A percentile compares a stretch with the other conserved stretches of the same genome.
These are phyloP conservation scores for Masnerella sp. DNA, from an alignment of 2,888 invertebrate genomes.

Conservation along the genomic window DNA sequence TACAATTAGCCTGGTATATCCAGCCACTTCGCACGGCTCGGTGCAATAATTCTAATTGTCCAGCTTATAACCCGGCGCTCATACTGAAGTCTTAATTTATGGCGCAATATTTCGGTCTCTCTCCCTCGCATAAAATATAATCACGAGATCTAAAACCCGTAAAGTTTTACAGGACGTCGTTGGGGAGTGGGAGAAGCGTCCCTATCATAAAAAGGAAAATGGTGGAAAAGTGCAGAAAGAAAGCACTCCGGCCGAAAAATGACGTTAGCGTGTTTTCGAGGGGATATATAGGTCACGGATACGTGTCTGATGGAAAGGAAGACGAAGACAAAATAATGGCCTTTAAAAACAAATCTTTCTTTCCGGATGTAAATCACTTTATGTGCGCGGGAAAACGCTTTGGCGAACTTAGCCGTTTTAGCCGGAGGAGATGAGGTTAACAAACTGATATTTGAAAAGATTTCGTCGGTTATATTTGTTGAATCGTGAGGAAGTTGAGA, in stretches of 20 bases:
- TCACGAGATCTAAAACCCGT: slow-evolving; percentile 29
- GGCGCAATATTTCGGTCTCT: slow-evolving; percentile 16
- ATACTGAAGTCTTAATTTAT: slow-evolving; percentile 27
- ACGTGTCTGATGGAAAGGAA: slow-evolving; percentile 30
- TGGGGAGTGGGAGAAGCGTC: neutral
- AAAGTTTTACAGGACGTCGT: slow-evolving; percentile 11
- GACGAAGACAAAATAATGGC: slow-evolving; percentile 24
- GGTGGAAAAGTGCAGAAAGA: slow-evolving; percentile 32
- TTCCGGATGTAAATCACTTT: neutral
- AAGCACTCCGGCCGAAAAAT: slow-evolving; percentile 42
- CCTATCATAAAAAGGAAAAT: neutral
- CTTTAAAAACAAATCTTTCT: slow-evolving; percentile 17
- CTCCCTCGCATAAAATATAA: slow-evolving; percentile 22
- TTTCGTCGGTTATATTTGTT: too few species aligned
- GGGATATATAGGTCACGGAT: slow-evolving; percentile 45
- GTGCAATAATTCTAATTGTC: slow-evolving; percentile 18
- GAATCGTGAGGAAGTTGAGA: too few species aligned
- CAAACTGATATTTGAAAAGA: too few species aligned
- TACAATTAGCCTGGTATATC: slow-evolving; percentile 1
- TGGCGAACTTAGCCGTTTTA: too few species aligned
- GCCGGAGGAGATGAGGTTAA: too few species aligned
- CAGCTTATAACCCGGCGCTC: slow-evolving; percentile 5
- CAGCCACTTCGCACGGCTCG: neutral
- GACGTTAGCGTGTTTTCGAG: slow-evolving; percentile 35
- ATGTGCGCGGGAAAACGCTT: too few species aligned